Percentiles rank a stretch among this genome's conserved stretches.
Evolutionary conservation across 1,140 invertebrate genomes (phyloP).

Genomic region (Aleiodes sp.): DNA sequence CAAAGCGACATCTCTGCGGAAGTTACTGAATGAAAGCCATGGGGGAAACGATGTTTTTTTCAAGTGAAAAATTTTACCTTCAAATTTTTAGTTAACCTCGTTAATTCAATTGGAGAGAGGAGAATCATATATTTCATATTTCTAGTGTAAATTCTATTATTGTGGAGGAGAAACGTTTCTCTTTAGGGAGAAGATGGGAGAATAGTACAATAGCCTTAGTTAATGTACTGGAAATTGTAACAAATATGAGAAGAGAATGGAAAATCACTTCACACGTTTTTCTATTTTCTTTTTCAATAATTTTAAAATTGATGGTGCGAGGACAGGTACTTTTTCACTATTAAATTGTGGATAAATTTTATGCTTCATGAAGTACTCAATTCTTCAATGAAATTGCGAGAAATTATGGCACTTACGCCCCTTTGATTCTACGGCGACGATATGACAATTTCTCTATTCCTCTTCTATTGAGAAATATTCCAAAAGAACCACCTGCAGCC

Average conservation of each 20-base stretch:
- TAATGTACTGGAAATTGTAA: neutral
- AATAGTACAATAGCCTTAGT: too few species aligned
- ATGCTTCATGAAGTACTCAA: neutral
- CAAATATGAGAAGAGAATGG: neutral
- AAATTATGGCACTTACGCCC: too few species aligned
- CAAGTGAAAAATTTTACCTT: neutral
- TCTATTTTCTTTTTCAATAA: neutral
- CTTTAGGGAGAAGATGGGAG: neutral
- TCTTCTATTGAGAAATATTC: too few species aligned
- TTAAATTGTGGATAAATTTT: neutral
- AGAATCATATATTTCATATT: neutral
- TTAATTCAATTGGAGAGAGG: conserved; percentile 7
- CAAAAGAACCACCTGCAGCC: too few species aligned
- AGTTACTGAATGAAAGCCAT: neutral
- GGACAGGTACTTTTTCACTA: neutral
- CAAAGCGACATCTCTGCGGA: neutral
- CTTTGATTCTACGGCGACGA: too few species aligned
- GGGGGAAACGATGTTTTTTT: neutral
- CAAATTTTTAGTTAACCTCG: conserved; percentile 7
- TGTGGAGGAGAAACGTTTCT: neutral
- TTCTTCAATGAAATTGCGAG: too few species aligned
- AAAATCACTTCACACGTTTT: neutral
- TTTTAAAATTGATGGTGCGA: neutral
- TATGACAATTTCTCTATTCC: too few species aligned
- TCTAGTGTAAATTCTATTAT: neutral